Conservation (phyloP, 2,888 invertebrate genomes). For the Drosophila sordidula region DNA sequence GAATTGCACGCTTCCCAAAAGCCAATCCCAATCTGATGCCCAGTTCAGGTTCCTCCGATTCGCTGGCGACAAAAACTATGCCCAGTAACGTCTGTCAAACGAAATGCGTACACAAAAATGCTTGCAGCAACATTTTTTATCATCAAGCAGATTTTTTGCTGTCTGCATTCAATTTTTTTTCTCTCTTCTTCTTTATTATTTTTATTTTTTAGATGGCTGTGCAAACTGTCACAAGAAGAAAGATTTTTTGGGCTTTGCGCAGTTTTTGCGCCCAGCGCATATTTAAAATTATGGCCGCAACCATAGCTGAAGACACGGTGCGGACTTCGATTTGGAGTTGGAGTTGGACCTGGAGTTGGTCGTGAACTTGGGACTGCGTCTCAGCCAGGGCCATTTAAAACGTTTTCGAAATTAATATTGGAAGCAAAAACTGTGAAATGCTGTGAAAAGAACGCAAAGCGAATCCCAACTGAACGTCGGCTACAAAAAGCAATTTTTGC, state of each 20-base stretch:
- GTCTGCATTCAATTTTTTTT: constrained; percentile 46
- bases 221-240: constrained; percentile 65
- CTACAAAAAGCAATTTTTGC: constrained; percentile 67
- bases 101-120: constrained; percentile 70
- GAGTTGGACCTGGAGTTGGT: constrained; percentile 27
- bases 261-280: constrained; percentile 53
- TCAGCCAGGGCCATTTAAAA: constrained; percentile 77
- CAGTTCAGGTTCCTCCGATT: constrained; percentile 24
- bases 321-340: not conserved
- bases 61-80: constrained; percentile 48
- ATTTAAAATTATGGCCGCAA: constrained; percentile 69
- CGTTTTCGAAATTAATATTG: constrained; percentile 80
- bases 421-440: constrained; percentile 74
- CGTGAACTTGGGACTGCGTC: constrained; percentile 47
- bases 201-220: constrained; percentile 16
- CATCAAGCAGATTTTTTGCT: constrained; percentile 45
- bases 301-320: constrained; percentile 30
- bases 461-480: constrained; percentile 47
- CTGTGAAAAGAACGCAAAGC: constrained; percentile 76
- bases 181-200: constrained; percentile 16
- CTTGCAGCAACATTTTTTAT: constrained; percentile 67
- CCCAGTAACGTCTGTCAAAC: constrained; percentile 56
- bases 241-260: constrained; percentile 39
- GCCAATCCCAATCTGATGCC: constrained; percentile 9
- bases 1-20: constrained; percentile 71